phyloP scores from a whole-genome alignment of 2,797 vertebrate genomes.

The Nannoperca australis region DNA sequence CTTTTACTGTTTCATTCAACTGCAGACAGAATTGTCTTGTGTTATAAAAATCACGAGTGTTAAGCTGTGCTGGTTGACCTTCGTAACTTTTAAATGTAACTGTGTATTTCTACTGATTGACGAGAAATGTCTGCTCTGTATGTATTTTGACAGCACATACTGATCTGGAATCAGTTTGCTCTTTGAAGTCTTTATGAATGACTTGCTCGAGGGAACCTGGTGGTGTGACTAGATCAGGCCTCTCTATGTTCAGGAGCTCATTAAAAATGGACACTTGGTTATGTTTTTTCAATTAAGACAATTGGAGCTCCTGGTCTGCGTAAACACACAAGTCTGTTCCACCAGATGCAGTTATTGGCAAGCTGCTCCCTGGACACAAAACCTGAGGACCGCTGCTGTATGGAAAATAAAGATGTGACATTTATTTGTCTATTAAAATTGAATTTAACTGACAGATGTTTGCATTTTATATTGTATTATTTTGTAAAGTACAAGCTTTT shows the following conservation, averaged over 20 bases:
- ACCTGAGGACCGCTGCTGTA: slow-evolving; percentile 39
- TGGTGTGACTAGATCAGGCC: slow-evolving; percentile 14
- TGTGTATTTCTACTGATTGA: slow-evolving; percentile 62
- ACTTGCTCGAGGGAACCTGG: slow-evolving; percentile 23
- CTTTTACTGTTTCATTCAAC: slow-evolving; percentile 24
- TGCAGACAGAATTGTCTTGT: slow-evolving; percentile 31
- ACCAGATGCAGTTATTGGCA: slow-evolving; percentile 65
- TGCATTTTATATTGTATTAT: slow-evolving; percentile 47
- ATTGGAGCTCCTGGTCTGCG: slow-evolving; percentile 34
- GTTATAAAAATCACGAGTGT: slow-evolving; percentile 24
- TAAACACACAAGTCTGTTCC: slow-evolving; percentile 59
- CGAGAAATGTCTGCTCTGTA: slow-evolving; percentile 45
- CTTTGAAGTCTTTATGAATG: slow-evolving; percentile 42
- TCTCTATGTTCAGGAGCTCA: slow-evolving; percentile 24
- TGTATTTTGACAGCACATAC: slow-evolving; percentile 51
- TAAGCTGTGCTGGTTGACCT: slow-evolving; percentile 47
- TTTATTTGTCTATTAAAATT: slow-evolving; percentile 78
- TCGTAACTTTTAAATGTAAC: slow-evolving; percentile 57
- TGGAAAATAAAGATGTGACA: slow-evolving; percentile 59
- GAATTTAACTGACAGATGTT: slow-evolving; percentile 34
- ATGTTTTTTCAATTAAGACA: slow-evolving; percentile 70
- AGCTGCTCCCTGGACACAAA: slow-evolving; percentile 42
- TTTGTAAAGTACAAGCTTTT: background rate
- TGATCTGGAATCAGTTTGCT: slow-evolving; percentile 69
- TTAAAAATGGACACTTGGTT: slow-evolving; percentile 45